Evolutionary conservation across 2,113 vertebrate genomes (phyloP).

Genomic region (Craseonycteris thonglongyai): DNA sequence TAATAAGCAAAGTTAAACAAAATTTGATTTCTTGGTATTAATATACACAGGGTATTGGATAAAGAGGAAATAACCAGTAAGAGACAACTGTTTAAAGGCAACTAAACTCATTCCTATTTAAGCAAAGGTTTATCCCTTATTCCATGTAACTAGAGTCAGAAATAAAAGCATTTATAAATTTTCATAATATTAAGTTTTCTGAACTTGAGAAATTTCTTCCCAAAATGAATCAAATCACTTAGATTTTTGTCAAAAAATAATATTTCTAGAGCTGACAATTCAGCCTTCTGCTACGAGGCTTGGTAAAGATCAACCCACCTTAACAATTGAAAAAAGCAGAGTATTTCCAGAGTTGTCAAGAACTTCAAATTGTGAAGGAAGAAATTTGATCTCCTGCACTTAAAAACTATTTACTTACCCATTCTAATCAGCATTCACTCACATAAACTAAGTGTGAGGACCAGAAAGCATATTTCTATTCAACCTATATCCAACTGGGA

Average conservation of each 20-base stretch:
- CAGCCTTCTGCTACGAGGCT: background rate
- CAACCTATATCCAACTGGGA: background rate
- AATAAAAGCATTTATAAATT: background rate
- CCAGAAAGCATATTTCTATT: slow-evolving; percentile 38
- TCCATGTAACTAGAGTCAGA: background rate
- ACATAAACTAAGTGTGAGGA: slow-evolving; percentile 36
- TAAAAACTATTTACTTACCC: slow-evolving; percentile 49
- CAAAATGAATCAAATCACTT: background rate
- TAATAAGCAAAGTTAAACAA: background rate
- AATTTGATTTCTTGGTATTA: background rate
- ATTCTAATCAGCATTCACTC: slow-evolving; percentile 53
- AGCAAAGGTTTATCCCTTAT: background rate
- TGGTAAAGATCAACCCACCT: slow-evolving; percentile 17
- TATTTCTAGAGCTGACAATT: slow-evolving; percentile 12
- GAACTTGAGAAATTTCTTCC: background rate
- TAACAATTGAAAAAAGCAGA: slow-evolving; percentile 17
- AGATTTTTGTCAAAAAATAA: background rate
- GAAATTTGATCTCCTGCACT: slow-evolving; percentile 47
- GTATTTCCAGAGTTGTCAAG: slow-evolving; percentile 35
- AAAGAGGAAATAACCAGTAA: background rate
- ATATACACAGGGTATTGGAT: background rate
- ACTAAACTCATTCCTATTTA: background rate
- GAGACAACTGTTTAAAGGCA: background rate
- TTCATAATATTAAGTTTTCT: background rate
- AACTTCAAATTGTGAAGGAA: slow-evolving; percentile 33